Conservation (phyloP, 2,797 vertebrate species). For the Sebastes diaconus region DNA sequence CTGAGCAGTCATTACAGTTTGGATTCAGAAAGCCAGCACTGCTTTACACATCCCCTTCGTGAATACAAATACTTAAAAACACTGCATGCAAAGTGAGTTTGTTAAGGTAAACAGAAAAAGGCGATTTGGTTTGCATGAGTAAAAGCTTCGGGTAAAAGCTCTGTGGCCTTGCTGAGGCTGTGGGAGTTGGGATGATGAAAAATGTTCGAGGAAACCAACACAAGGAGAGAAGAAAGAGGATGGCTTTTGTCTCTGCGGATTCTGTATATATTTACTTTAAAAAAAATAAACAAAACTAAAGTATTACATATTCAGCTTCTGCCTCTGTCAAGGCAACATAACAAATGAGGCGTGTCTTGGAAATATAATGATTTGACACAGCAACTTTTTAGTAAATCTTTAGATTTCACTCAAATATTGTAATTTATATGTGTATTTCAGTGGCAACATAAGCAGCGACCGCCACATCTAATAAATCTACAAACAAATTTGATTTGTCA, state of each 20-base stretch:
- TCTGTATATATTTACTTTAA: constrained; percentile 27
- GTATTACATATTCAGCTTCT: constrained; percentile 41
- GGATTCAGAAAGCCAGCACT: constrained; percentile 42
- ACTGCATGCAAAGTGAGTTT: constrained; percentile 60
- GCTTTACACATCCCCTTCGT: constrained; percentile 65
- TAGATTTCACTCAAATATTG: background rate
- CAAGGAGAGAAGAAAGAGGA: constrained; percentile 11
- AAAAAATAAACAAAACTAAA: constrained; percentile 30
- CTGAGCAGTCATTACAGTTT: constrained; percentile 69
- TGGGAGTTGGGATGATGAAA: constrained; percentile 50
- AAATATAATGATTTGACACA: constrained; percentile 19
- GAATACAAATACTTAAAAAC: constrained; percentile 69
- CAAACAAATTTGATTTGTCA: constrained; percentile 54
- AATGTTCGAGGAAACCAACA: constrained; percentile 44
- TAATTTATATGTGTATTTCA: background rate
- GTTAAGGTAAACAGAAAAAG: constrained; percentile 73
- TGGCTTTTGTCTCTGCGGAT: constrained; percentile 42
- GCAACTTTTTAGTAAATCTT: background rate
- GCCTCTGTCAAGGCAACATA: constrained; percentile 8
- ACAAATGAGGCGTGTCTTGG: constrained; percentile 3
- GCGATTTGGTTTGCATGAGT: constrained; percentile 73
- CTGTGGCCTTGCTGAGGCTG: constrained; percentile 57
- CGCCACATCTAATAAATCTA: constrained; percentile 39
- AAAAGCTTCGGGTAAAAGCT: constrained; percentile 47
- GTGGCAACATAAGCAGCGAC: background rate